Evolutionary conservation across 1,140 invertebrate species (phyloP), one percentile per base, ranked within the genome.

Genomic region (Thaumatotibia leucotreta): DNA sequence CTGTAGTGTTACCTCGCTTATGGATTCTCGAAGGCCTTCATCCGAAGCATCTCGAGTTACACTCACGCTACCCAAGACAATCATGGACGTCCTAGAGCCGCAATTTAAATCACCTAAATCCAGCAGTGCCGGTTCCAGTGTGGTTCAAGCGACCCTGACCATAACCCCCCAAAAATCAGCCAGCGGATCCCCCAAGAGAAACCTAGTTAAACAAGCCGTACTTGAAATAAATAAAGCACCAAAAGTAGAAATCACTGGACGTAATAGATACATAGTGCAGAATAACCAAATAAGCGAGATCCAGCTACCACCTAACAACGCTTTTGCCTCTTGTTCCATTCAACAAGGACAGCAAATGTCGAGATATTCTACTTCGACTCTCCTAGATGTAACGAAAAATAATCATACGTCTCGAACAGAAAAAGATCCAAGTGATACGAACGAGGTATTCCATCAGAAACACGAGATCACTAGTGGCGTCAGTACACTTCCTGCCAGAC

Each of bases 401-500:
- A 82, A 63, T 49, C 68, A 67, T 29, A 83, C 77, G 14, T 80
- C 80, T 10, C 85, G 70, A 65, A 14, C 70, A 32, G 77, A 72
- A 39, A 85, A 80, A 68, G 84, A 83, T 71, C 82, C 84, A 73
- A 65, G 73, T 31, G 77, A 86, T 52, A 67, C 67, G 27, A 82
- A 75, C 66, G 81, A 84, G 76, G 74, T 76, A 14, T 79, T 84
- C 71, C 61, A 69, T 50, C 82, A 88, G 67, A 88, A 85, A 73
- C 85, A 84, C 75, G 83, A 86, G 75, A 84, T 89, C 22, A 83
- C 78, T 27, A 89, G 86, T 67, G 86, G 86, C 27, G 87, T 91
- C 11, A 92, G 88, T 61, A 93, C 92, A 0, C 79, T 95, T 27
- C 95, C 95, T 3, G 93, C 95, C 0, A 90, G 95, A 54, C 95